These are phyloP conservation scores for Acleris cristana DNA, from an alignment of 2,888 invertebrate species.

Conservation along the genomic window DNA sequence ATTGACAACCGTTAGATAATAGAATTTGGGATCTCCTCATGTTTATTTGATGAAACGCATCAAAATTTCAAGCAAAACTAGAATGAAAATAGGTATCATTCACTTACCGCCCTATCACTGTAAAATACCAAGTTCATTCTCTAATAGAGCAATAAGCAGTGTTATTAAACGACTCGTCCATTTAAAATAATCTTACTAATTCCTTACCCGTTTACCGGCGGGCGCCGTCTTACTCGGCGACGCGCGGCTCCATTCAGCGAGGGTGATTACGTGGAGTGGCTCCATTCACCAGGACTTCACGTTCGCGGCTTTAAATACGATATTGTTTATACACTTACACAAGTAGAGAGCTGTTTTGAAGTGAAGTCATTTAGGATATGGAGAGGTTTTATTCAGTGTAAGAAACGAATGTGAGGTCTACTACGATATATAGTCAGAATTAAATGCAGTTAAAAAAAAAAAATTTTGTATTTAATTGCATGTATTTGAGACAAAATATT, in stretches of 20 bases:
- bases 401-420: background rate
- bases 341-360: background rate
- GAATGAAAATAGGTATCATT: no score
- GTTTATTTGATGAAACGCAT: no score
- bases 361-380: background rate
- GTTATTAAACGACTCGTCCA: background rate
- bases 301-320: background rate
- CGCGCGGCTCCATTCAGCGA: background rate
- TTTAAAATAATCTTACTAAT: constrained; percentile 2
- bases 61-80: no score
- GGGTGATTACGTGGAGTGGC: constrained; percentile 10
- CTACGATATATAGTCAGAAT: no score
- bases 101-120: no score
- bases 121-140: background rate
- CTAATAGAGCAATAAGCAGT: background rate
- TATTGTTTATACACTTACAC: constrained; percentile 2
- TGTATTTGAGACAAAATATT: no score
- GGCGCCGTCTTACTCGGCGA: background rate
- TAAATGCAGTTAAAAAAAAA: no score
- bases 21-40: no score
- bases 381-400: background rate
- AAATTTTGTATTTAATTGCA: no score
- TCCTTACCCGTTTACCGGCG: background rate
- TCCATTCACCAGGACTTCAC: background rate
- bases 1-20: no score